A percentile compares a stretch with the other conserved stretches of the same genome.
Evolutionary conservation across 2,888 invertebrate genomes (phyloP).

Genomic region (Trissonchulus latispiculum): DNA sequence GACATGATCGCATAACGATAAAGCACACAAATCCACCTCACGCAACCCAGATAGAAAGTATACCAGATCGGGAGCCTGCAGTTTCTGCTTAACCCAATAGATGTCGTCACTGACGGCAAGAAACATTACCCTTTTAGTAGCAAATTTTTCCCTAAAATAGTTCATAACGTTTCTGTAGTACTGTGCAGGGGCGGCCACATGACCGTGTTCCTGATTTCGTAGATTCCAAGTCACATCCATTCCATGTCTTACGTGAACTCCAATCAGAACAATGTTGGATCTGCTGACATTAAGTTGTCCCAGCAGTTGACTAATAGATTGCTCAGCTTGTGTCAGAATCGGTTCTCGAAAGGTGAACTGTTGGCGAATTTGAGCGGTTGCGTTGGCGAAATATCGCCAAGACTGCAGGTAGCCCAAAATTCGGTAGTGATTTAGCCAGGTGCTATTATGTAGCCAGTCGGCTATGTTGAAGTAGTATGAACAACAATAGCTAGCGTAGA

Average conservation of each 20-base stretch:
- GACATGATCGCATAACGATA: slow-evolving; percentile 41
- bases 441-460: not conserved
- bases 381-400: slow-evolving; percentile 27
- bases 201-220: slow-evolving; percentile 40
- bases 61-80: not conserved
- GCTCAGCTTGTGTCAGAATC: not conserved
- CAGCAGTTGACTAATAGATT: not conserved
- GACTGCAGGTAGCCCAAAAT: slow-evolving; percentile 36
- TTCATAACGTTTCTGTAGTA: slow-evolving; percentile 42
- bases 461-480: slow-evolving; percentile 22
- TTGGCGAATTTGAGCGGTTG: slow-evolving; percentile 20
- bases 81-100: slow-evolving; percentile 34
- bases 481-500: slow-evolving; percentile 30
- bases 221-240: slow-evolving; percentile 42
- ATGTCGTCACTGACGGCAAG: slow-evolving; percentile 45
- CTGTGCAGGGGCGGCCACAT: slow-evolving; percentile 40
- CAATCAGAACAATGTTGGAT: slow-evolving; percentile 30
- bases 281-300: not conserved
- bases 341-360: slow-evolving; percentile 27
- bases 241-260: slow-evolving; percentile 46
- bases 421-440: not conserved
- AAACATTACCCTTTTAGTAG: slow-evolving; percentile 36
- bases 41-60: slow-evolving; percentile 24
- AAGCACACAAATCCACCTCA: slow-evolving; percentile 43
- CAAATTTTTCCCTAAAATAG: slow-evolving; percentile 32